phyloP scores from a whole-genome alignment of 1,140 invertebrate species.

The Drosophila mauritiana region DNA sequence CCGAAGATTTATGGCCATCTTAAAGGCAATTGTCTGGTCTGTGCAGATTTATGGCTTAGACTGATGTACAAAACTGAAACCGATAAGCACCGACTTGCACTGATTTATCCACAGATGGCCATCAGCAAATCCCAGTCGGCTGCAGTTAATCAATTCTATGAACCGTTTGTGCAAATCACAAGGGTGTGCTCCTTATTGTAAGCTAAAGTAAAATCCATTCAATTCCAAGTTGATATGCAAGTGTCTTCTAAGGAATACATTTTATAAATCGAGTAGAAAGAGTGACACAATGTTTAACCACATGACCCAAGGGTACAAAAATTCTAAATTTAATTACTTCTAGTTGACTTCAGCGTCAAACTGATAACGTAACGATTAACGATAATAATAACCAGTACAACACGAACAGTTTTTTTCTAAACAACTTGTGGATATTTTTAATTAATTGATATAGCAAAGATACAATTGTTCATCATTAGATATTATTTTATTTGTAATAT shows the following conservation, averaged over 20 bases:
- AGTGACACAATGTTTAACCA: no score
- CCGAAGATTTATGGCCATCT: constrained; percentile 60
- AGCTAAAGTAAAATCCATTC: neutral
- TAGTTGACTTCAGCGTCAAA: no score
- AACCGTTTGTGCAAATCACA: constrained; percentile 15
- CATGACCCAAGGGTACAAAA: no score
- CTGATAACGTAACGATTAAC: no score
- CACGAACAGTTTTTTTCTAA: no score
- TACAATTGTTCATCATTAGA: no score
- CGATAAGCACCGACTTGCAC: constrained; percentile 30
- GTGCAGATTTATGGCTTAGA: constrained; percentile 52
- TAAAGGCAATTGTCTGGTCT: constrained; percentile 58
- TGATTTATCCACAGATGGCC: constrained; percentile 57
- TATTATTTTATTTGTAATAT: no score
- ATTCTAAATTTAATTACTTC: no score
- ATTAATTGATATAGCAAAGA: no score
- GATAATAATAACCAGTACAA: no score
- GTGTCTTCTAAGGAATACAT: neutral
- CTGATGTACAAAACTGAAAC: constrained; percentile 34
- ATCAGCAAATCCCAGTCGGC: constrained; percentile 4
- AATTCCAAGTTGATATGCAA: neutral
- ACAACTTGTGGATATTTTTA: no score
- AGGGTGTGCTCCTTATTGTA: neutral
- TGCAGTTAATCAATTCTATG: constrained; percentile 9
- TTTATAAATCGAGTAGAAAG: no score